phyloP scores from a whole-genome alignment of 2,113 vertebrate species.

The Hucho hucho region DNA sequence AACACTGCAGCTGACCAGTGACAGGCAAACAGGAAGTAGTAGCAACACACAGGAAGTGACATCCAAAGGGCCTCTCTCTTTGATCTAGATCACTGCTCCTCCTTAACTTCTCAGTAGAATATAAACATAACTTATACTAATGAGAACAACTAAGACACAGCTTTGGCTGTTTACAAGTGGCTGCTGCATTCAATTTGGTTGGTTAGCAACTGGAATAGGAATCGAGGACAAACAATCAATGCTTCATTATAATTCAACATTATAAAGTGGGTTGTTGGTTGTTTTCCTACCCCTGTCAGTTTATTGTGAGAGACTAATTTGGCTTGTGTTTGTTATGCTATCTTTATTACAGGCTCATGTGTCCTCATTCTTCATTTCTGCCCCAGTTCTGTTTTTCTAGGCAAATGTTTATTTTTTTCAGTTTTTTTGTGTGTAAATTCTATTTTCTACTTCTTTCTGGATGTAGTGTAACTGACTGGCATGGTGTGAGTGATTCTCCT shows the following conservation, averaged over 20 bases:
- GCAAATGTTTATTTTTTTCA: constrained; percentile 55
- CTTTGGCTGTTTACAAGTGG: constrained; percentile 73
- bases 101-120: constrained; percentile 28
- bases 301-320: constrained; percentile 76
- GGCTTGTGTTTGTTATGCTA: constrained; percentile 76
- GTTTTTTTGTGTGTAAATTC: constrained; percentile 36
- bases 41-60: constrained; percentile 60
- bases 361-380: constrained; percentile 78
- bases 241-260: constrained; percentile 72
- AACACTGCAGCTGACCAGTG: constrained; percentile 51
- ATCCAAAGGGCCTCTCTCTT: constrained; percentile 21
- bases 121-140: constrained; percentile 53
- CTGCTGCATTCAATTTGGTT: constrained; percentile 68
- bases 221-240: constrained; percentile 74
- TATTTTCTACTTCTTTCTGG: constrained; percentile 30
- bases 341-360: constrained; percentile 72
- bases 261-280: constrained; percentile 50
- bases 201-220: constrained; percentile 66
- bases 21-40: constrained; percentile 58
- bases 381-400: constrained; percentile 63
- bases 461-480: constrained; percentile 2
- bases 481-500: too few species aligned
- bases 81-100: constrained; percentile 31
- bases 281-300: constrained; percentile 72
- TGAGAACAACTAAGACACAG: constrained; percentile 67